Conservation (phyloP, 2,888 invertebrate genomes). For the Dorcus parallelipipedus region DNA sequence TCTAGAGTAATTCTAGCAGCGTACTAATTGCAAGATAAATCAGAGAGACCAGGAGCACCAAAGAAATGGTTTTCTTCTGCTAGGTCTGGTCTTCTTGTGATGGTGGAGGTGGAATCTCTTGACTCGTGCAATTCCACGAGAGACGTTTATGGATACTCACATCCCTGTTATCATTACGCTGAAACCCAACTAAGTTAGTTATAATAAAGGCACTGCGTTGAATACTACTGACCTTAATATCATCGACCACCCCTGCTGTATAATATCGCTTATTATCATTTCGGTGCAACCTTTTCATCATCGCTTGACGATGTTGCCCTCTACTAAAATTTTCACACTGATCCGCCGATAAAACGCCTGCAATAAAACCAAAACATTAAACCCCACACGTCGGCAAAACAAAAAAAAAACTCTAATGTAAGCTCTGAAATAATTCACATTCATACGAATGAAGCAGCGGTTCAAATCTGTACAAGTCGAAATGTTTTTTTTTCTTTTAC, state of each 20-base stretch:
- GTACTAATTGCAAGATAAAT: conserved; percentile 38
- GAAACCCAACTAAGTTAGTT: conserved; percentile 22
- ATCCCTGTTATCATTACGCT: conserved; percentile 53
- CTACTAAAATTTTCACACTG: conserved; percentile 45
- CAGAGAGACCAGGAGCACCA: conserved; percentile 27
- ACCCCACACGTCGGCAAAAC: background rate
- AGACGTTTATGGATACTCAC: conserved; percentile 59
- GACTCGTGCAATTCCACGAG: conserved; percentile 54
- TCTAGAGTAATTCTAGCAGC: conserved; percentile 37
- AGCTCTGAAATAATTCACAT: no score
- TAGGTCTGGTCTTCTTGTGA: conserved; percentile 45
- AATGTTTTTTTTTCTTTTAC: no score
- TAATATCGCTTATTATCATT: conserved; percentile 57
- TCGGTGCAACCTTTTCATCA: conserved; percentile 50
- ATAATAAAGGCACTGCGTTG: background rate
- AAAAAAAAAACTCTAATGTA: background rate
- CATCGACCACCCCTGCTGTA: conserved; percentile 65
- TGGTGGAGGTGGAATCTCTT: conserved; percentile 19
- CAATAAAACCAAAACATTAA: conserved; percentile 17
- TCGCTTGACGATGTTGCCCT: conserved; percentile 48
- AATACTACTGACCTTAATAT: conserved; percentile 48
- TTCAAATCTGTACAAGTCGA: no score
- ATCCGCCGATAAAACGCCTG: conserved; percentile 42
- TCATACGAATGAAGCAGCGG: no score
- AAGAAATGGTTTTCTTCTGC: conserved; percentile 33